phyloP scores from a whole-genome alignment of 2,797 vertebrate species.

The Paedocypris micromegethes region DNA sequence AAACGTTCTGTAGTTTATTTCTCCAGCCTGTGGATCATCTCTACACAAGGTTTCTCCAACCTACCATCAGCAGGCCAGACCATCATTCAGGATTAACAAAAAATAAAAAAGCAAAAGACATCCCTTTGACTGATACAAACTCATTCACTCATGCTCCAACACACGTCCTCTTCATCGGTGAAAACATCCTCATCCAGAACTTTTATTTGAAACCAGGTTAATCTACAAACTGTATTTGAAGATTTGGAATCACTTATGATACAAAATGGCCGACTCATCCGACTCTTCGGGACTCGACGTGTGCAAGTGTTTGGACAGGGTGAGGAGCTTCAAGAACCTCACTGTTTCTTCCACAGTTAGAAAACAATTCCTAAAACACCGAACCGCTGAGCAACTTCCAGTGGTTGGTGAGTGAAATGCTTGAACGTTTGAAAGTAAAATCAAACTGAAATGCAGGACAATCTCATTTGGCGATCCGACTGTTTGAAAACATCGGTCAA shows the following conservation, averaged over 20 bases:
- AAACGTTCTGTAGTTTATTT: conserved; percentile 74
- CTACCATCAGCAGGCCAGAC: conserved; percentile 43
- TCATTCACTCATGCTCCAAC: conserved; percentile 4
- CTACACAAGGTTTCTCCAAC: conserved; percentile 43
- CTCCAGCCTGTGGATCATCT: conserved; percentile 72
- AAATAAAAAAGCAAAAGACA: conserved; percentile 54
- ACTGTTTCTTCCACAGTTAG: conserved; percentile 1
- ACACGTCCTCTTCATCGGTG: background rate
- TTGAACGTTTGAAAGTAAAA: conserved; percentile 14
- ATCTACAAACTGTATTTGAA: background rate
- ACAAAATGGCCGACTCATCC: background rate
- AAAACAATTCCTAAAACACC: conserved; percentile 4
- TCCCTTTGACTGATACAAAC: conserved; percentile 61
- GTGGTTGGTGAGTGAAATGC: background rate
- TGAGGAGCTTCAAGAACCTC: background rate
- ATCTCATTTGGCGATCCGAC: conserved; percentile 38
- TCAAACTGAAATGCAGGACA: conserved; percentile 34
- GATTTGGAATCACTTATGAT: background rate
- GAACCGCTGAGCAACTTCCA: too few relatives aligned
- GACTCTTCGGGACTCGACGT: background rate
- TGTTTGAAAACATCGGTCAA: background rate
- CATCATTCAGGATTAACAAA: conserved; percentile 28
- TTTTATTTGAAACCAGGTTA: background rate
- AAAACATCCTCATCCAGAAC: background rate
- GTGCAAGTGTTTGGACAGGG: conserved; percentile 17